phyloP scores from a whole-genome alignment of 2,113 vertebrate species.

The Chrysochloris asiatica region DNA sequence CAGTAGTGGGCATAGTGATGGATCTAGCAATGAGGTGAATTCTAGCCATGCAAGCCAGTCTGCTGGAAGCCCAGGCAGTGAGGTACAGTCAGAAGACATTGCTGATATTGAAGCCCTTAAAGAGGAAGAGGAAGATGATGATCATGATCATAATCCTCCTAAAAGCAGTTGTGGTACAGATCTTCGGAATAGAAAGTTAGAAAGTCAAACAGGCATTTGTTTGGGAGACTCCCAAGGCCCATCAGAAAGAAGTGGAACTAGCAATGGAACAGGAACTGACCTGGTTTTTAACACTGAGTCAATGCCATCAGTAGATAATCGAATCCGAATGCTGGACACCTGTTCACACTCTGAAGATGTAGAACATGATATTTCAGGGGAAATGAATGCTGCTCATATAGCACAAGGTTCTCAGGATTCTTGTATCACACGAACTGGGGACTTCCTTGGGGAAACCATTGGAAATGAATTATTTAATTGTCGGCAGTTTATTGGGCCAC shows the following conservation, averaged over 20 bases:
- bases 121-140: constrained; percentile 94
- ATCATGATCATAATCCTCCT: constrained; percentile 85
- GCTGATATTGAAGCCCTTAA: constrained; percentile 97
- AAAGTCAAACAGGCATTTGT: constrained; percentile 87
- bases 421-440: constrained; percentile 91
- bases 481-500: constrained; percentile 95
- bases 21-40: constrained; percentile 97
- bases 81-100: constrained; percentile 97
- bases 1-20: constrained; percentile 96
- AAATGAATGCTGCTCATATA: constrained; percentile 90
- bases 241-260: constrained; percentile 84
- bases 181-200: constrained; percentile 92
- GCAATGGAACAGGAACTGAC: constrained; percentile 85
- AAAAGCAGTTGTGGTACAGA: constrained; percentile 89
- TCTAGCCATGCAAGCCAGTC: constrained; percentile 97
- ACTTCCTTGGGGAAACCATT: constrained; percentile 96
- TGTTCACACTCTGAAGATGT: constrained; percentile 89
- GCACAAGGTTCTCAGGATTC: constrained; percentile 92
- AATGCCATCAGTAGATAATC: constrained; percentile 87
- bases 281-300: constrained; percentile 90
- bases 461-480: constrained; percentile 97
- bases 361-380: constrained; percentile 87
- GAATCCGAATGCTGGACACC: constrained; percentile 92
- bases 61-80: constrained; percentile 96
- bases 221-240: constrained; percentile 88